A percentile compares a stretch with the other conserved stretches of the same genome.
Evolutionary conservation across 1,140 invertebrate species (phyloP).

Genomic region (Meloidogyne hapla): DNA sequence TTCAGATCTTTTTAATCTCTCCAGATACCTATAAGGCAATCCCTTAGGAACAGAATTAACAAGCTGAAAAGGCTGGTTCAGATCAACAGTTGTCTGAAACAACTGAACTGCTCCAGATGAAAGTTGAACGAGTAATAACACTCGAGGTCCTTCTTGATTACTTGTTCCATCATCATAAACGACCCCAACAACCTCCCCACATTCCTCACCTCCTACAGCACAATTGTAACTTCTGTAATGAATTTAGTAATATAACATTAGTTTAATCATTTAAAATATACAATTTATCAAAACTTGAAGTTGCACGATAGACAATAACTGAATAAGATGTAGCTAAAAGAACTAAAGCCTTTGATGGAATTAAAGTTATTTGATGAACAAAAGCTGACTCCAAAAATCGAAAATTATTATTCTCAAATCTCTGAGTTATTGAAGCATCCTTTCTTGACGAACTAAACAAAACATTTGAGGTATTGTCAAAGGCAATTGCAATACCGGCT

Average conservation of each 20-base stretch:
- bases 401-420: conserved; percentile 8
- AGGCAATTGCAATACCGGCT: conserved; percentile 42
- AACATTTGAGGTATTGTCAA: conserved; percentile 41
- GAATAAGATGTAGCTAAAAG: conserved; percentile 57
- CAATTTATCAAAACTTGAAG: conserved; percentile 43
- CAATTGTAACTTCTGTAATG: conserved; percentile 57
- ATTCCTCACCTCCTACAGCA: conserved; percentile 39
- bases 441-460: conserved; percentile 36
- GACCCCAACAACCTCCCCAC: conserved; percentile 58
- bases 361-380: conserved; percentile 45
- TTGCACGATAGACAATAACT: conserved; percentile 55
- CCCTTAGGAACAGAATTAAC: conserved; percentile 31
- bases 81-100: conserved; percentile 6
- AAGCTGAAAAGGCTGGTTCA: conserved; percentile 25
- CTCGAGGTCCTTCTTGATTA: neutral
- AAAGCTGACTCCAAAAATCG: conserved; percentile 51
- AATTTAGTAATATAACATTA: too few relatives aligned
- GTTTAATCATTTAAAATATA: conserved; percentile 3
- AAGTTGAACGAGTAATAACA: conserved; percentile 19
- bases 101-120: conserved; percentile 28
- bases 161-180: conserved; percentile 47
- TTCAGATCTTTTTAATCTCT: neutral
- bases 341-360: conserved; percentile 47
- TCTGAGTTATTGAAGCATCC: conserved; percentile 41
- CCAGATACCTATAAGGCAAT: conserved; percentile 41